phyloP scores from a whole-genome alignment of 2,888 invertebrate genomes.

The Anoplius nigerrimus region DNA sequence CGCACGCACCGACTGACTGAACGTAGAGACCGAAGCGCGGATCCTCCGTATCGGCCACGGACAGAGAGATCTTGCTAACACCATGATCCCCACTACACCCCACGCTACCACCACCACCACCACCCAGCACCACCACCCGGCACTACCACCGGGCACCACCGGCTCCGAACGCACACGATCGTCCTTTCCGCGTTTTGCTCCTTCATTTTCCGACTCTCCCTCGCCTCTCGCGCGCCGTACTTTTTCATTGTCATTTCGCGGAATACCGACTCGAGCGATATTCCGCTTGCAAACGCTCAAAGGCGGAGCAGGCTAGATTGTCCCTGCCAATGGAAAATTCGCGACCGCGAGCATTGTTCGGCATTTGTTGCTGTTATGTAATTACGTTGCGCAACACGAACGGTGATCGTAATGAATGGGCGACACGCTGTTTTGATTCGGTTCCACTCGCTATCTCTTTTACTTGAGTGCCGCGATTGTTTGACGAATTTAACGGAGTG shows the following conservation, averaged over 20 bases:
- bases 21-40: constrained; percentile 17
- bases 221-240: background rate
- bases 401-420: too few relatives aligned
- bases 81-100: constrained; percentile 44
- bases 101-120: background rate
- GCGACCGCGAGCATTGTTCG: too few relatives aligned
- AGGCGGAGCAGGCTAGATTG: too few relatives aligned
- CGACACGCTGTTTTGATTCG: too few relatives aligned
- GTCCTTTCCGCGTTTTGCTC: constrained; percentile 1
- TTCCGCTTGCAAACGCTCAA: too few relatives aligned
- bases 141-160: background rate
- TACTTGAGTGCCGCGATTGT: too few relatives aligned
- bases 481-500: too few relatives aligned
- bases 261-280: background rate
- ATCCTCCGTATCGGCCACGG: constrained; percentile 48
- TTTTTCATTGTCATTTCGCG: background rate
- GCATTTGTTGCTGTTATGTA: too few relatives aligned
- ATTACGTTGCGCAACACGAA: too few relatives aligned
- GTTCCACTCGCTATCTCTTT: too few relatives aligned
- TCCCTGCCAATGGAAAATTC: too few relatives aligned
- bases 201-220: background rate
- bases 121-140: background rate
- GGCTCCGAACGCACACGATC: background rate
- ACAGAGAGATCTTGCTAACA: constrained; percentile 48
- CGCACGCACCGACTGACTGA: constrained; percentile 59